phyloP scores from a whole-genome alignment of 2,113 vertebrate genomes.

The Numida meleagris region DNA sequence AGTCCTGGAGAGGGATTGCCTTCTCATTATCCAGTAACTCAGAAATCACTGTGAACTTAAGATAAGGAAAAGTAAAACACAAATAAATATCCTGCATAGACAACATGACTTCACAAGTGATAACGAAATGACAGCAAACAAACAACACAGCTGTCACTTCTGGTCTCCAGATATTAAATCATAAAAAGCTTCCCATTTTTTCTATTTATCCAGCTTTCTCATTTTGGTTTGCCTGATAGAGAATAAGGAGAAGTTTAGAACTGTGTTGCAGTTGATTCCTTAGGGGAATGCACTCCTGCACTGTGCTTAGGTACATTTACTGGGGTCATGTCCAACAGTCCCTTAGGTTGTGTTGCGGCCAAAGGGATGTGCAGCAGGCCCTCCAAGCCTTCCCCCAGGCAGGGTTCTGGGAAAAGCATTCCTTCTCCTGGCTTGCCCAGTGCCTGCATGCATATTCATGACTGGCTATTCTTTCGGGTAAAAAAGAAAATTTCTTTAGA shows the following conservation, averaged over 20 bases:
- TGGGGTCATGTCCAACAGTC: background rate
- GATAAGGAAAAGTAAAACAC: background rate
- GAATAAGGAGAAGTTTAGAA: background rate
- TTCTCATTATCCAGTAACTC: background rate
- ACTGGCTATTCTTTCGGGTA: slow-evolving; percentile 13
- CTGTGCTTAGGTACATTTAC: background rate
- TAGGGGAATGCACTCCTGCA: background rate
- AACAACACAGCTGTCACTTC: background rate
- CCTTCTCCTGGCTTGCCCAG: background rate
- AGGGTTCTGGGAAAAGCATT: background rate
- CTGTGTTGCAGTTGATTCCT: background rate
- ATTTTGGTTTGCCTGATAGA: background rate
- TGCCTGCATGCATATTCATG: slow-evolving; percentile 59
- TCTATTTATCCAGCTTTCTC: background rate
- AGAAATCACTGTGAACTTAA: background rate
- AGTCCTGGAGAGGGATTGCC: background rate
- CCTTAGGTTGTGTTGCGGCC: background rate
- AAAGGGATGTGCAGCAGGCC: background rate
- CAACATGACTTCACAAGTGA: background rate
- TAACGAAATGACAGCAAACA: background rate
- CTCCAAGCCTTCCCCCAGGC: background rate
- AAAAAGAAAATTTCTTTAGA: slow-evolving; percentile 56
- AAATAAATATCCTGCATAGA: background rate
- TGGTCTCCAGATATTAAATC: background rate
- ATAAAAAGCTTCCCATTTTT: background rate